Percentiles rank a stretch among this genome's conserved stretches.
Evolutionary conservation across 2,888 invertebrate species (phyloP).

Genomic region (Macrophya alboannulata): DNA sequence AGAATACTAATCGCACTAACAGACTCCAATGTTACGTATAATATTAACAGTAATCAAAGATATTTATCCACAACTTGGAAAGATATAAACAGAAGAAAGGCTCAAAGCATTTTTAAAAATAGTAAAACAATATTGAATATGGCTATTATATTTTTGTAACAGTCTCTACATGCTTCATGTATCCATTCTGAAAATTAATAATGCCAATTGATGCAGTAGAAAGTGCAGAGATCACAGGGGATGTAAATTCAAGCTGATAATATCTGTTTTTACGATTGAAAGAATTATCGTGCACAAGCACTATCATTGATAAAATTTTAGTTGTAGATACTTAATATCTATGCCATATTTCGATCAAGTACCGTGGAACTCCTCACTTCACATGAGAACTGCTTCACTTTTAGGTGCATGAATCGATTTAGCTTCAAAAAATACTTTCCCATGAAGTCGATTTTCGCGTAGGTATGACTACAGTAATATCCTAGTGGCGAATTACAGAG

Average conservation of each 20-base stretch:
- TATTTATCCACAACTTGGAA: background rate
- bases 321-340: background rate
- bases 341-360: background rate
- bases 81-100: background rate
- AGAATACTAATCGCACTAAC: slow-evolving; percentile 40
- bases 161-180: background rate
- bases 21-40: slow-evolving; percentile 23
- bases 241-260: background rate
- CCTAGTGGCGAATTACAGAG: no score
- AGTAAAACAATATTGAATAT: background rate
- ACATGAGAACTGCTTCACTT: background rate
- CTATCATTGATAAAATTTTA: background rate
- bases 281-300: background rate
- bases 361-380: background rate
- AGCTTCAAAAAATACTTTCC: background rate
- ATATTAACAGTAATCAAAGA: background rate
- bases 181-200: background rate
- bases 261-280: background rate
- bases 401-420: slow-evolving; percentile 12
- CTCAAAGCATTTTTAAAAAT: background rate
- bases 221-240: background rate
- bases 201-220: background rate
- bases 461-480: no score
- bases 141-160: background rate
- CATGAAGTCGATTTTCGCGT: no score